Base-by-base conservation (phyloP, 1,140 invertebrate species). In the Dermatophagoides farinae region DNA sequence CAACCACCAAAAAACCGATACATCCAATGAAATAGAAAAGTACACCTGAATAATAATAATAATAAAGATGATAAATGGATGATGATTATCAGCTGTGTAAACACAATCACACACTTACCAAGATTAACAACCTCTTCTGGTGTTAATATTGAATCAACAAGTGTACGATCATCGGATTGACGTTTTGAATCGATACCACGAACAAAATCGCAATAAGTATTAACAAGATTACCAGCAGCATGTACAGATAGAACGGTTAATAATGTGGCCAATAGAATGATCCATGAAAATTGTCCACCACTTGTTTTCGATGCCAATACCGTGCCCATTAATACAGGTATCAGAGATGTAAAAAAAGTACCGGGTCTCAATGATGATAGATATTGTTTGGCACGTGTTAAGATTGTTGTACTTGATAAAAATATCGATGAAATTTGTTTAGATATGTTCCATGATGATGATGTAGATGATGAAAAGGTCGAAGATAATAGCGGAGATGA, bases 211-310 rank as follows among this genome's bases (percentile, higher is more conserved):
- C 83, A 93, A 71, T 93, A 95, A 0, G 89, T 95, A 70, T 96
- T 95, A 0, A 96, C 89, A n/a, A 95, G 81, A 73, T 95, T 95
- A 41, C 89, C 90, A 58, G 90, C 90, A 52, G 87, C 88, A 71
- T 95, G 90, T 2, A 95, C 89, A 16, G 84, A 88, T 53, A 92
- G 74, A 9, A 90, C 81, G 1, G 86, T 91, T 49, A 87, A 78
- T 23, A 86, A 73, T 0, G 88, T 90, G 0, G 89, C 73, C 10
- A 90, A 66, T 60, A 91, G 77, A 5, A 83, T 83, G 44, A 83
- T 69, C 70, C 84, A 77, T 68, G 80, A 87, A 68, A 92, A 89
- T 50, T 82, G 77, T 44, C 74, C 78, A 31, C 31, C 31, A 1
- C 79, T 67, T 68, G 66, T 79, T 68, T 89, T 85, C 71, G 86